Percentiles rank a stretch among this genome's conserved stretches.
phyloP scores from a whole-genome alignment of 2,888 invertebrate genomes.

The Heliconius erato region DNA sequence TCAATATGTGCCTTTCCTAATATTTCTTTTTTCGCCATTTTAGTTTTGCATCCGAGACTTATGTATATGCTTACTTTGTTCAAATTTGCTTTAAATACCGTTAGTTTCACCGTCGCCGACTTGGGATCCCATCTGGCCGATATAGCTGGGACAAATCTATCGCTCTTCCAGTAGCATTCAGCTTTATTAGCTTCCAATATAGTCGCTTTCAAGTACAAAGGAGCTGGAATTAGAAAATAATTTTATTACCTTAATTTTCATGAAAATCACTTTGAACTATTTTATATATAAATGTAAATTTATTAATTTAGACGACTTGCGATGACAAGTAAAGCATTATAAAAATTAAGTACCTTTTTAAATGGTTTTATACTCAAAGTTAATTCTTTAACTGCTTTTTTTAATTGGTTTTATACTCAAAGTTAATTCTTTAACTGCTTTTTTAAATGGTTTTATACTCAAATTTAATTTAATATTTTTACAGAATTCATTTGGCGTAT shows the following conservation, averaged over 20 bases:
- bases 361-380: no score
- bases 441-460: not conserved
- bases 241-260: not conserved
- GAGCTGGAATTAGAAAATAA: conserved; percentile 73
- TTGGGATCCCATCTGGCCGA: conserved; percentile 91
- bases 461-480: not conserved
- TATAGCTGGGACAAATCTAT: conserved; percentile 90
- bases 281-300: not conserved
- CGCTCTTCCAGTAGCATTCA: conserved; percentile 89
- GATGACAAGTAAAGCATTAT: not conserved
- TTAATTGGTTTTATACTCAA: not conserved
- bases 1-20: conserved; percentile 89
- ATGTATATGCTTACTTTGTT: conserved; percentile 88
- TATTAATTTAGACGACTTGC: not conserved
- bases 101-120: conserved; percentile 87
- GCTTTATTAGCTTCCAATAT: conserved; percentile 89
- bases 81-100: conserved; percentile 87
- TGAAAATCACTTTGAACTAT: not conserved
- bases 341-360: not conserved
- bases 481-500: no score
- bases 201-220: conserved; percentile 91
- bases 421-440: no score
- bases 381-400: no score
- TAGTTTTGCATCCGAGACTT: conserved; percentile 88
- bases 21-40: conserved; percentile 89